Evolutionary conservation across 2,888 invertebrate species (phyloP).

Genomic region (Enchytraeus crypticus): DNA sequence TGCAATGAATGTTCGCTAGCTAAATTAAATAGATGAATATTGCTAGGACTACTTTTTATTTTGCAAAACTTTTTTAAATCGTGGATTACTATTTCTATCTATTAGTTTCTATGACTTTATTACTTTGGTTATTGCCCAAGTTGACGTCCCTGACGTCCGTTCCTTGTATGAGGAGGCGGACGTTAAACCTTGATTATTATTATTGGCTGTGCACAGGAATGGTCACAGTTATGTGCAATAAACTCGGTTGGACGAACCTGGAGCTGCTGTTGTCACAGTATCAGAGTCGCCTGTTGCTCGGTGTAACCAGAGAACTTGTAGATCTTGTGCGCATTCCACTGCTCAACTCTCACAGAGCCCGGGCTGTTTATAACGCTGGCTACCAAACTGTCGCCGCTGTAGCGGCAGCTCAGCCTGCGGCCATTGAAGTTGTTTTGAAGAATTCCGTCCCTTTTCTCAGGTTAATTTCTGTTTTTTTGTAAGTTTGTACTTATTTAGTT

Average conservation of each 20-base stretch:
- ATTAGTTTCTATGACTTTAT: too few relatives aligned
- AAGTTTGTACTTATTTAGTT: not conserved
- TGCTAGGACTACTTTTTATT: too few relatives aligned
- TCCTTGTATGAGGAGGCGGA: too few relatives aligned
- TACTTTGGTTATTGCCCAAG: too few relatives aligned
- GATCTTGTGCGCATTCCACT: slow-evolving; percentile 73
- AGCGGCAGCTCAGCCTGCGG: slow-evolving; percentile 63
- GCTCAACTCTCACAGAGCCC: slow-evolving; percentile 64
- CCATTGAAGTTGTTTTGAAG: slow-evolving; percentile 67
- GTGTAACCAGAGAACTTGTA: slow-evolving; percentile 80
- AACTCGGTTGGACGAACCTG: slow-evolving; percentile 83
- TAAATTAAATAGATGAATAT: too few relatives aligned
- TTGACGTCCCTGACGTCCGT: too few relatives aligned
- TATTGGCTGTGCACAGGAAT: slow-evolving; percentile 59
- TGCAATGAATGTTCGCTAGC: too few relatives aligned
- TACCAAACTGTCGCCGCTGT: slow-evolving; percentile 68
- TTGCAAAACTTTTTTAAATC: too few relatives aligned
- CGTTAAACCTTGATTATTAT: not conserved
- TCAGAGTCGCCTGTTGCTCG: slow-evolving; percentile 85
- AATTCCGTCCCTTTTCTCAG: slow-evolving; percentile 76
- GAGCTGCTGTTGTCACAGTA: slow-evolving; percentile 83
- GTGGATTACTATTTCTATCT: too few relatives aligned
- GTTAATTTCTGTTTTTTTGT: slow-evolving; percentile 35
- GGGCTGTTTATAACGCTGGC: slow-evolving; percentile 45
- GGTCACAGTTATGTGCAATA: slow-evolving; percentile 88